phyloP scores from a whole-genome alignment of 2,888 invertebrate species.

The Crematogaster levior region DNA sequence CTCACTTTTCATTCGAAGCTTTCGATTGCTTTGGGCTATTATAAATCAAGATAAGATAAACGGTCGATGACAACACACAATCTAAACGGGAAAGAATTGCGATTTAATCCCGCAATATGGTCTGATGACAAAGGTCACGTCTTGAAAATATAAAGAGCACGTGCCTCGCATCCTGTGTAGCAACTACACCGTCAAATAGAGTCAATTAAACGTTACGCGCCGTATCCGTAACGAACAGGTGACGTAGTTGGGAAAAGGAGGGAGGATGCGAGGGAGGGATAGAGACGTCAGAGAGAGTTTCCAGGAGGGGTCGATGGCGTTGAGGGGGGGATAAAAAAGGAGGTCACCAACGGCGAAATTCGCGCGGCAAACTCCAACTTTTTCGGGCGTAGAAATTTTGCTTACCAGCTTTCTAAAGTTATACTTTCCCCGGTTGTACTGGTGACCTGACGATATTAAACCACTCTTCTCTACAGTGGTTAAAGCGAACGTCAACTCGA shows the following conservation, averaged over 20 bases:
- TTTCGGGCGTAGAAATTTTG: constrained; percentile 59
- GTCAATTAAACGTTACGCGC: constrained; percentile 55
- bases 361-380: constrained; percentile 39
- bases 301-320: constrained; percentile 17
- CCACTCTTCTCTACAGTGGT: constrained; percentile 52
- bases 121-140: constrained; percentile 12
- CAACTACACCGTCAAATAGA: constrained; percentile 27
- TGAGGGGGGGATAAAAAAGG: constrained; percentile 58
- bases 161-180: not conserved
- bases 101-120: constrained; percentile 34
- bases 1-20: constrained; percentile 13
- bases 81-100: constrained; percentile 27
- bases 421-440: constrained; percentile 32
- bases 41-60: constrained; percentile 49
- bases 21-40: not conserved
- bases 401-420: constrained; percentile 60
- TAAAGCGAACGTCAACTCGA: constrained; percentile 69
- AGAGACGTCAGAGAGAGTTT: constrained; percentile 22
- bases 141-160: constrained; percentile 36
- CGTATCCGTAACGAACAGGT: constrained; percentile 41
- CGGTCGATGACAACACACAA: constrained; percentile 37
- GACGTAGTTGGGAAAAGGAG: constrained; percentile 38
- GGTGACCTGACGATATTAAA: constrained; percentile 66
- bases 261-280: not conserved
- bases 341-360: constrained; percentile 58